These are phyloP conservation scores for Papilio gigon DNA, from an alignment of 2,888 invertebrate genomes.

Conservation along the genomic window DNA sequence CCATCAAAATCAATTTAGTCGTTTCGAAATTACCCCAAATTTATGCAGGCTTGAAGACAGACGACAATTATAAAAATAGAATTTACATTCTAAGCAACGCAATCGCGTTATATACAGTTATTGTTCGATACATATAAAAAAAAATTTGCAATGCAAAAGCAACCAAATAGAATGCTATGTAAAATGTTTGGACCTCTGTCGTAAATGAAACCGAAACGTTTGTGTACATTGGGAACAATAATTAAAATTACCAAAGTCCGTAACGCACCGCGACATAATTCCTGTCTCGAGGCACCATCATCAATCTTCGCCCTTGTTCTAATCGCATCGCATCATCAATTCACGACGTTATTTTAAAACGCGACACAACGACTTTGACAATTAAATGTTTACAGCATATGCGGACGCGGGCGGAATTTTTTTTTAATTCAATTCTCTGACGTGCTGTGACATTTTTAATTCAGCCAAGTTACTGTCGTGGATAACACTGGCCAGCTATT, in stretches of 20 bases:
- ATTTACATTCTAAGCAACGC: too few relatives aligned
- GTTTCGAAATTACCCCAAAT: too few relatives aligned
- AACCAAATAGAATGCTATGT: too few relatives aligned
- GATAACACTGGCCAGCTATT: not conserved
- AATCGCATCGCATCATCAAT: constrained; percentile 69
- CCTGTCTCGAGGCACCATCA: constrained; percentile 42
- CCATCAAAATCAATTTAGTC: too few relatives aligned
- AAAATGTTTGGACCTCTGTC: constrained; percentile 2
- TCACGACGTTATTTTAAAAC: constrained; percentile 55
- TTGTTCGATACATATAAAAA: too few relatives aligned
- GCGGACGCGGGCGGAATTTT: not conserved
- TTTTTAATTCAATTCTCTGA: constrained; percentile 1
- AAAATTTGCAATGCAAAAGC: too few relatives aligned
- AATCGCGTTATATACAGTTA: too few relatives aligned
- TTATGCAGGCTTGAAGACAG: too few relatives aligned
- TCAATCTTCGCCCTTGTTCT: constrained; percentile 67
- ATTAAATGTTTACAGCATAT: constrained; percentile 43
- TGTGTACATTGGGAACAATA: constrained; percentile 1
- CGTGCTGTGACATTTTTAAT: not conserved
- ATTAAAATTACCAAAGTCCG: constrained; percentile 24
- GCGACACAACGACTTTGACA: constrained; percentile 49
- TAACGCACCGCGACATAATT: constrained; percentile 34
- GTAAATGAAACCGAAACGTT: not conserved
- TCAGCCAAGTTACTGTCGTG: not conserved
- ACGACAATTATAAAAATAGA: too few relatives aligned